Evolutionary conservation across 2,888 invertebrate genomes (phyloP), one percentile per base, ranked within the genome.

Genomic region (Drosophila quinaria): DNA sequence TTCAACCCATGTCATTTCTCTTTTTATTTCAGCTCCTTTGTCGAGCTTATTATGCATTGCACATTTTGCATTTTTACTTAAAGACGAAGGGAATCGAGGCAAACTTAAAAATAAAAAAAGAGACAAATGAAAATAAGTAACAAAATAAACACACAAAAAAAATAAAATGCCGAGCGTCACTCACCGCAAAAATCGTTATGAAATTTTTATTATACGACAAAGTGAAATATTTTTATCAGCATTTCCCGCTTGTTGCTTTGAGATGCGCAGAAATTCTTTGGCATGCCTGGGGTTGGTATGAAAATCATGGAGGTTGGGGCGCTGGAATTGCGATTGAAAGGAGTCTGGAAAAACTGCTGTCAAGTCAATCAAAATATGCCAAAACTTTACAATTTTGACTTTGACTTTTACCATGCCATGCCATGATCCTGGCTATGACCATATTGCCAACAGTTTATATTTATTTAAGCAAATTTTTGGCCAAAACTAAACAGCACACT

Each of bases 161-260:
- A 31, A 15, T 22, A 35, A 15, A 41, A 70, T 56, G 59, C 60
- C 29, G 35, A 62, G 31, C 55, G 44, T 55, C 62, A 68, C 70
- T 70, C 80, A 87, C 89, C 81, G 85, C 87, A 87, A 89, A 89
- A 87, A 80, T 89, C 80, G 87, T 89, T 89, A 87, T 87, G 89
- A 87, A 86, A 87, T 87, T 87, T 87, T 87, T 87, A 87, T 87
- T 87, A 79, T 89, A 84, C 89, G 81, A 84, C 81, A 87, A 89
- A 84, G 85, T 84, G 84, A 84, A 89, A 81, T 89, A 87, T 87
- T 87, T 87, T 86, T 87, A 86, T 89, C 84, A 89, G 87, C 84
- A 78, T 81, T 88, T 83, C 80, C 63, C 89, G 87, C 87, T 86
- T 86, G 89, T 88, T 89, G 87, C 84, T 81, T 87, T 74, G 65